Base-by-base conservation (phyloP, 2,888 invertebrate genomes). In the Drosophila atroscutellata region DNA sequence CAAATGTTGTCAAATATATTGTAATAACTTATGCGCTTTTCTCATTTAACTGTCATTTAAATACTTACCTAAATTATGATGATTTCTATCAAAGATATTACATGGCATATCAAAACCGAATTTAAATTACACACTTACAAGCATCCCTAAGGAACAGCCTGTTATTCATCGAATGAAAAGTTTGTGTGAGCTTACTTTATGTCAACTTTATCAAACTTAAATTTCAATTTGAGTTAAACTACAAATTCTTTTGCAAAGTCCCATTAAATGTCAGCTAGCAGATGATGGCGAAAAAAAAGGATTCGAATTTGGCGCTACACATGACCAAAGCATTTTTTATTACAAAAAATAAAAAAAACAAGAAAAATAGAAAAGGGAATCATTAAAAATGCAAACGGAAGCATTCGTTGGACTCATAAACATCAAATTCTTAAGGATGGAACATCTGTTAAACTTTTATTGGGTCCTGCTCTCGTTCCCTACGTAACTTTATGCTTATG, bases 371-470 rank as follows among this genome's bases (percentile, higher is more conserved):
- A 30, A 18, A 30, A 30, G 50, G 45, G 51, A 76, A 42, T 69
- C 87, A 81, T 89, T 76, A 89, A 87, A 84, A 89, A 82, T 76
- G 76, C 83, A 79, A 51, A 65, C 47, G 36, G 32, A 56, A 68
- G 56, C 83, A 89, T 72, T 72, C 54, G 61, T 58, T 49, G 50
- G 52, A 18, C 74, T 57, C 77, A 79, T 87, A 89, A 84, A 89
- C 75, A 78, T 81, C 67, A 75, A 68, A 72, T 82, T 70, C 68
- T 58, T 67, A 75, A 58, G 69, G 63, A 37, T 39, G 57, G 50
- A 89, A 87, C 84, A 85, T 82, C 83, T 85, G 90, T 60, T 77
- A 37, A 37, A 50, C 73, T 79, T 81, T 81, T 79, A 79, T 77
- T 69, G 66, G 58, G 61, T 56, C 49, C 34, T 11, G 11, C n/a